Evolutionary conservation across 1,140 invertebrate genomes (phyloP), one percentile per base, ranked within the genome.

Genomic region (Gonatopus flavifemur): DNA sequence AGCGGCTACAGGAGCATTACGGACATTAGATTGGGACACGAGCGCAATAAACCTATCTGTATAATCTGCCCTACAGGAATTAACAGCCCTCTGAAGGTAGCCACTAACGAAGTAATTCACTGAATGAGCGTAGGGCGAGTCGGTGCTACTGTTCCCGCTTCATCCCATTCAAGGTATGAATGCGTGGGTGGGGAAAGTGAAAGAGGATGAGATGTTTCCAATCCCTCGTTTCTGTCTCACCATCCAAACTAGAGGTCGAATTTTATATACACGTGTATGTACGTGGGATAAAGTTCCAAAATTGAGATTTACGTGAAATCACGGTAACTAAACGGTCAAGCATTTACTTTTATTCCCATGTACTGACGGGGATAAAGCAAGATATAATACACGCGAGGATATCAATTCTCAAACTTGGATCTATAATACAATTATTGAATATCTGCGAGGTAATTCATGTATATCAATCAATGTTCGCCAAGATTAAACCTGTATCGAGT

Each of bases 101-200:
- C 76, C 74, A 78, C 76, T 78, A 78, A 78, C 74, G 74, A 78
- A 78, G 76, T 78, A 78, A 78, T 78, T 77, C 76, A 78, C 74
- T 77, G 74, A 74, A 77, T 76, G 75, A 77, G 73, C 70, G 68
- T 69, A 62, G 64, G 65, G 64, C 55, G 20, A 41, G 45, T 15
- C n/a, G 21, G 43, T 32, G 43, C 25, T 28, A 12, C 25, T 12
- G 25, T 6, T 12, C 6, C 12, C 25, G 12, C 22, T 49, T 16
- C 9, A 9, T n/a, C n/a, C n/a, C n/a, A n/a, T n/a, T n/a, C n/a
- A 6, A 36, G 28, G n/a, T 28, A 13, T 25, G 31, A 32, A 6
- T 8, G 25, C 6, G 25, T 12, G 25, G 25, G 25, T 7, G 25
- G 25, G 6, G 25, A 28, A 12, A 12, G 25, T 12, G 25, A 28